Conservation (phyloP, 2,888 invertebrate species). For the Monoplex corrugatus region DNA sequence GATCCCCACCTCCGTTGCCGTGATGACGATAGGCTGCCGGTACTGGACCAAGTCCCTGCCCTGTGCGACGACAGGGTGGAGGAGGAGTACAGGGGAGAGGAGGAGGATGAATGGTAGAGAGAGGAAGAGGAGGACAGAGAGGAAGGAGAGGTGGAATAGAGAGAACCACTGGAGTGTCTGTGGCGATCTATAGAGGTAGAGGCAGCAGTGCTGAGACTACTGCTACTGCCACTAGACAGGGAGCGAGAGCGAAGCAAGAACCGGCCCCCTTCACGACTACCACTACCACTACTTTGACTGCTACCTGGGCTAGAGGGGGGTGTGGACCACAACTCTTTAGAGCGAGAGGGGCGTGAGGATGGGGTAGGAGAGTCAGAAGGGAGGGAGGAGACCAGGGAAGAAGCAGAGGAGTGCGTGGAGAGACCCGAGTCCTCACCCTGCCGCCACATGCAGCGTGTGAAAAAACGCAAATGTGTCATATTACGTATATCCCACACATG, state of each 20-base stretch:
- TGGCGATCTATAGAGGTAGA: background rate
- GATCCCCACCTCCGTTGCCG: slow-evolving; percentile 49
- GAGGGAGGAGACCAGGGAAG: background rate
- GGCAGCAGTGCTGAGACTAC: background rate
- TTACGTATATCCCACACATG: background rate
- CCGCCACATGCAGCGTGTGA: slow-evolving; percentile 15
- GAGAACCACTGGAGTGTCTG: background rate
- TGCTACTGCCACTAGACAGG: background rate
- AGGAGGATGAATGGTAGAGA: background rate
- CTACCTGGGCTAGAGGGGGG: slow-evolving; percentile 19
- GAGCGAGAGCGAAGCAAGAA: slow-evolving; percentile 35
- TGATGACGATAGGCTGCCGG: background rate
- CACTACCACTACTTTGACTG: background rate
- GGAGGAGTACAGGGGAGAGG: slow-evolving; percentile 29
- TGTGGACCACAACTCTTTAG: slow-evolving; percentile 43
- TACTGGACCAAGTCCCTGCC: background rate
- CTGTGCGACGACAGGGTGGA: background rate
- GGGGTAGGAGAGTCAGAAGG: background rate
- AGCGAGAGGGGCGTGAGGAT: slow-evolving; percentile 14
- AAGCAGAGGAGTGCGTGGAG: slow-evolving; percentile 8
- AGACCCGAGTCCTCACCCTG: slow-evolving; percentile 42
- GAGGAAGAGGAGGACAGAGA: slow-evolving; percentile 31
- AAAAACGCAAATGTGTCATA: background rate
- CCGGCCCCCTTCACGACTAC: background rate
- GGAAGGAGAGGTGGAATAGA: background rate